phyloP scores from a whole-genome alignment of 1,140 invertebrate species.

The Drosophila ambigua region DNA sequence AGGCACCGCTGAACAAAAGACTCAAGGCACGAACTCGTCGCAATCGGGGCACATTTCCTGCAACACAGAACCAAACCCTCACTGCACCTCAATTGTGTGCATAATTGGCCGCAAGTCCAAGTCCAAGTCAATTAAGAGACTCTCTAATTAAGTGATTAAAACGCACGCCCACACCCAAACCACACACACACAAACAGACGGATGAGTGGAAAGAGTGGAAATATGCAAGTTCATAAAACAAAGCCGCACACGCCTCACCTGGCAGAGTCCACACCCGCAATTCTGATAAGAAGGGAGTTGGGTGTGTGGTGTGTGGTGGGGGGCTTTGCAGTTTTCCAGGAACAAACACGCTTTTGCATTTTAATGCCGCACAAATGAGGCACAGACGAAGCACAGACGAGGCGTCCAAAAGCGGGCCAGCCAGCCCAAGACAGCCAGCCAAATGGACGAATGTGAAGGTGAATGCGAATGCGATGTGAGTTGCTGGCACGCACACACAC shows the following conservation, averaged over 20 bases:
- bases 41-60: slow-evolving; percentile 56
- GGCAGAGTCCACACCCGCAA: slow-evolving; percentile 45
- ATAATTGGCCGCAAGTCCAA: slow-evolving; percentile 63
- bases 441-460: slow-evolving; percentile 41
- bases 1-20: slow-evolving; percentile 63
- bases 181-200: background rate
- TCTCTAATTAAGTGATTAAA: slow-evolving; percentile 82
- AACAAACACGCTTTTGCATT: slow-evolving; percentile 82
- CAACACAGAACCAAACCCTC: slow-evolving; percentile 12
- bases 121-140: slow-evolving; percentile 72
- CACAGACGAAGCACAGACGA: slow-evolving; percentile 7
- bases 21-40: slow-evolving; percentile 71
- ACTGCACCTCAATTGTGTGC: slow-evolving; percentile 50
- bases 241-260: slow-evolving; percentile 46
- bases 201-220: slow-evolving; percentile 50
- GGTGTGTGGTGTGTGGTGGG: background rate
- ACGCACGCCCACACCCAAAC: slow-evolving; percentile 50
- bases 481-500: slow-evolving; percentile 55
- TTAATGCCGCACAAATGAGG: slow-evolving; percentile 75
- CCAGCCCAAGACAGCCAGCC: slow-evolving; percentile 32
- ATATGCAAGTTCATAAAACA: slow-evolving; percentile 69
- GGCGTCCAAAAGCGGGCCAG: slow-evolving; percentile 27
- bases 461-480: slow-evolving; percentile 36
- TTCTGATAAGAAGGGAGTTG: slow-evolving; percentile 6
- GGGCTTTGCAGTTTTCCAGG: slow-evolving; percentile 72